Conservation (phyloP, 2,113 vertebrate genomes). For the Acrocephalus arundinaceus region DNA sequence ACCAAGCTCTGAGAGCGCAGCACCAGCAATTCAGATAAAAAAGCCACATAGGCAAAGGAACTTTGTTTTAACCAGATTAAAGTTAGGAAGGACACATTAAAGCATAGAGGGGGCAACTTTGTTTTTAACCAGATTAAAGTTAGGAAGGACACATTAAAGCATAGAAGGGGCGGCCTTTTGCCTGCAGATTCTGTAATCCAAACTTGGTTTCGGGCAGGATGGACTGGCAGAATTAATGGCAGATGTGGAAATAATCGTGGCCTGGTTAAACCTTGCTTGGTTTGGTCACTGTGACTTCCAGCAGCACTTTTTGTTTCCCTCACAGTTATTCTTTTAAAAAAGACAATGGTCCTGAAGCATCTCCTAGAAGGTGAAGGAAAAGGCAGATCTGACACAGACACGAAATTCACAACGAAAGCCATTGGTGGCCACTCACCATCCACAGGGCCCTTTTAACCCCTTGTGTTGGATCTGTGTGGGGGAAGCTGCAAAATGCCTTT, state of each 20-base stretch:
- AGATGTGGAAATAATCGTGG: neutral
- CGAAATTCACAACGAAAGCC: neutral
- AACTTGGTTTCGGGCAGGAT: neutral
- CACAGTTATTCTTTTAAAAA: neutral
- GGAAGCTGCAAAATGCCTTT: neutral
- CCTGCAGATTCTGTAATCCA: neutral
- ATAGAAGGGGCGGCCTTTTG: neutral
- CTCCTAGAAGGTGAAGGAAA: neutral
- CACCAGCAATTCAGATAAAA: neutral
- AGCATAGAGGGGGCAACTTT: too few relatives aligned
- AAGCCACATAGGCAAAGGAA: too few relatives aligned
- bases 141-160: too few relatives aligned
- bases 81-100: too few relatives aligned
- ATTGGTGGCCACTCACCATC: accelerated
- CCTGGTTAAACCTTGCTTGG: neutral
- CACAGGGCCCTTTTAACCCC: neutral
- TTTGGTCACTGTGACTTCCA: neutral
- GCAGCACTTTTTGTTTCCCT: neutral
- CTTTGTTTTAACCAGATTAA: too few relatives aligned
- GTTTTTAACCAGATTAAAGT: too few relatives aligned
- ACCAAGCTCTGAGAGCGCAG: accelerated
- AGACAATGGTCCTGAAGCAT: accelerated
- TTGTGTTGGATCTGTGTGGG: neutral
- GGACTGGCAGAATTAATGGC: neutral
- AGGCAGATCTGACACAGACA: accelerated